Percentiles rank a stretch among this genome's conserved stretches.
Evolutionary conservation across 1,140 invertebrate genomes (phyloP).

Genomic region (Bradynema listronoti): DNA sequence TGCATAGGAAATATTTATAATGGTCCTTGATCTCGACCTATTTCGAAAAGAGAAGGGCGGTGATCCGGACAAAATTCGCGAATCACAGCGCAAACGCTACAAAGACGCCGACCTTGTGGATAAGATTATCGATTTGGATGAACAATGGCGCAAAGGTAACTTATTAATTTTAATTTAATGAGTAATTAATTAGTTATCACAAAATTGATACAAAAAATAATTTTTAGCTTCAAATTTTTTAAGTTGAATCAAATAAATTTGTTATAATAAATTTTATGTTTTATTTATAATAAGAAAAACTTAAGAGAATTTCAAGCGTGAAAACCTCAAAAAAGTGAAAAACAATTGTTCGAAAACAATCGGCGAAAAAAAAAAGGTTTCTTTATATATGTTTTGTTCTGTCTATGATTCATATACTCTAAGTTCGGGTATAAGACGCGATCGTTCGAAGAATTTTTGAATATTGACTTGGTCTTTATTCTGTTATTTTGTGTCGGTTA

Average conservation of each 20-base stretch:
- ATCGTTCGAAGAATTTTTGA: too few relatives aligned
- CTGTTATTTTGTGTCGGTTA: too few relatives aligned
- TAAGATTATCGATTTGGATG: constrained; percentile 78
- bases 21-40: constrained; percentile 95
- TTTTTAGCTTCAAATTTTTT: too few relatives aligned
- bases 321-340: constrained; percentile 87
- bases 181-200: constrained; percentile 3
- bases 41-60: constrained; percentile 92
- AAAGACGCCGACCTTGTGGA: constrained; percentile 87
- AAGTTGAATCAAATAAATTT: too few relatives aligned
- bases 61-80: constrained; percentile 77
- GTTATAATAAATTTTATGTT: background rate
- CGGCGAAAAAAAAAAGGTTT: constrained; percentile 89
- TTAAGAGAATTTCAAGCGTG: constrained; percentile 60
- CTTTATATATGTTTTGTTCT: constrained; percentile 28
- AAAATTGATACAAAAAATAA: constrained; percentile 23
- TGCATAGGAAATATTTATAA: too few relatives aligned
- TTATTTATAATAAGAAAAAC: constrained; percentile 3
- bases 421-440: too few relatives aligned
- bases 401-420: too few relatives aligned
- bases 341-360: constrained; percentile 93
- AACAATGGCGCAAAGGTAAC: constrained; percentile 75
- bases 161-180: constrained; percentile 17
- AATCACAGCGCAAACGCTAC: constrained; percentile 84
- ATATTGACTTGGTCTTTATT: too few relatives aligned